A percentile compares a stretch with the other conserved stretches of the same genome.
Conservation (phyloP, 2,113 vertebrate genomes). For the Thinocorus orbignyianus region DNA sequence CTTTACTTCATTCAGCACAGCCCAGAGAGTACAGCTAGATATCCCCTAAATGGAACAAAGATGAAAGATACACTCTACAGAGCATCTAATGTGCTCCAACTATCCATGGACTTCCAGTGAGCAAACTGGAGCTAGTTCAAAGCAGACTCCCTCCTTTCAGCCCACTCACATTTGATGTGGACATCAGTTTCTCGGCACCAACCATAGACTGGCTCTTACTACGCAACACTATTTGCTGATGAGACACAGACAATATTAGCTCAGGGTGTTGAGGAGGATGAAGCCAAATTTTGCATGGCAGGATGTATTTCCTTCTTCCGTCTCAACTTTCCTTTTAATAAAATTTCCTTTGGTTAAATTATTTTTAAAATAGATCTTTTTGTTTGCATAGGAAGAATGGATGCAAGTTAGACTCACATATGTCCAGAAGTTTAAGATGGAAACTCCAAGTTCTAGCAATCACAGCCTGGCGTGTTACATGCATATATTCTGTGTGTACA, state of each 20-base stretch:
- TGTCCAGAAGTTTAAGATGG: neutral
- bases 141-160: neutral
- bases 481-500: neutral
- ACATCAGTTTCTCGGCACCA: neutral
- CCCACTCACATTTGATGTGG: neutral
- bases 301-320: conserved; percentile 13
- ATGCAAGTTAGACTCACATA: neutral
- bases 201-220: neutral
- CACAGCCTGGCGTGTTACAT: neutral
- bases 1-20: neutral
- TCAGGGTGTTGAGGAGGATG: neutral
- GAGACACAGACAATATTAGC: neutral
- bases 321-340: neutral
- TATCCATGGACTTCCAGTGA: neutral
- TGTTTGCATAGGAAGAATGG: neutral
- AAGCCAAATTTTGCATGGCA: neutral
- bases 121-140: neutral
- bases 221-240: neutral
- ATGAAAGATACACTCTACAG: neutral
- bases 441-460: neutral
- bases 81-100: neutral
- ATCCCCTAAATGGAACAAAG: neutral
- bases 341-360: neutral
- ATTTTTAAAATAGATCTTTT: neutral
- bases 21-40: neutral